Percentiles rank a stretch among this genome's conserved stretches.
These are phyloP conservation scores for Eira barbara DNA, from an alignment of 2,113 vertebrate genomes.

Conservation along the genomic window DNA sequence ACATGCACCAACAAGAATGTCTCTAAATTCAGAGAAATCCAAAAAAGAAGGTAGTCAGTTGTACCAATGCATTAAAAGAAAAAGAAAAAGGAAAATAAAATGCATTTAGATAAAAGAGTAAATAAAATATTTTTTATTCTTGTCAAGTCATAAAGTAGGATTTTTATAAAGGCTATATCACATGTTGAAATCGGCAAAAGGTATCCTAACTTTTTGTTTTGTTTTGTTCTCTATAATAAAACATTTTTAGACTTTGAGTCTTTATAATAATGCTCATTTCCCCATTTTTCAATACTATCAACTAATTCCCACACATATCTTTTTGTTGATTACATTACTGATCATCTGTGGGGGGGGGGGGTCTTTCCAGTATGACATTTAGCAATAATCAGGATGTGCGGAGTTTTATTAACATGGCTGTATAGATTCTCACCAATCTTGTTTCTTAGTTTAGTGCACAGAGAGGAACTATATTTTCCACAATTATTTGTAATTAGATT, in stretches of 20 bases:
- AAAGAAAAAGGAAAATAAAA: background rate
- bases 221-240: background rate
- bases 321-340: background rate
- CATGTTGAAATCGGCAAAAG: background rate
- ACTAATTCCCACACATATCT: rapidly evolving
- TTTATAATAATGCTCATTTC: background rate
- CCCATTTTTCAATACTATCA: background rate
- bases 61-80: background rate
- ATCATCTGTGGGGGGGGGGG: background rate
- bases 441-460: rapidly evolving
- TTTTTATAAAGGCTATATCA: background rate
- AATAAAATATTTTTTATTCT: background rate
- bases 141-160: background rate
- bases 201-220: background rate
- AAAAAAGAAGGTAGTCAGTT: background rate
- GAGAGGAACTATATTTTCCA: background rate
- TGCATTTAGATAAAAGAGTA: background rate
- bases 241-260: background rate
- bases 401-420: background rate
- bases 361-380: background rate
- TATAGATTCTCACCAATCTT: background rate
- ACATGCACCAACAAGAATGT: background rate
- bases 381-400: background rate
- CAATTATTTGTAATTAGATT: background rate
- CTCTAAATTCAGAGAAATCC: background rate